Evolutionary conservation across 1,140 invertebrate species (phyloP).

Genomic region (Musca domestica): DNA sequence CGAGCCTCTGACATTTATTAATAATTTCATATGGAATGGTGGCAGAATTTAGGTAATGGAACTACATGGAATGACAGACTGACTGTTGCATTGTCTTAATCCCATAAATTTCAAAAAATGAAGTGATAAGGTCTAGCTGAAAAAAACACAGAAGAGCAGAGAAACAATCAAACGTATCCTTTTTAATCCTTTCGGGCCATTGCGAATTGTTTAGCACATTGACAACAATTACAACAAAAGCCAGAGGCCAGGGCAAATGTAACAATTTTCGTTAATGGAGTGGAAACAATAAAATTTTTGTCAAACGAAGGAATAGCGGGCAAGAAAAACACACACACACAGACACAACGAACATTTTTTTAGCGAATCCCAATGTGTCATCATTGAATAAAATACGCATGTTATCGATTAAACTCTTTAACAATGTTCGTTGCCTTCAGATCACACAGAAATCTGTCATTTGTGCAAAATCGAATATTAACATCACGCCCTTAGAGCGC

Average conservation of each 20-base stretch:
- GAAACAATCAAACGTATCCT: background rate
- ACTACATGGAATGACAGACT: too few relatives aligned
- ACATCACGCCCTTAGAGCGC: too few relatives aligned
- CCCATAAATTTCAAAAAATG: too few relatives aligned
- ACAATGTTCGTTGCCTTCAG: background rate
- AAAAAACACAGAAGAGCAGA: too few relatives aligned
- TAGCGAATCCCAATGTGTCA: background rate
- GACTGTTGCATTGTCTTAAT: too few relatives aligned
- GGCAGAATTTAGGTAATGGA: too few relatives aligned
- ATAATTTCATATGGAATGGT: too few relatives aligned
- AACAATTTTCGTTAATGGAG: slow-evolving; percentile 15
- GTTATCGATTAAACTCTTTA: slow-evolving; percentile 16
- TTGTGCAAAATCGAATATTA: too few relatives aligned
- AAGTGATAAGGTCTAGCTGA: too few relatives aligned
- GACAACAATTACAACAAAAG: slow-evolving; percentile 5
- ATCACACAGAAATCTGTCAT: too few relatives aligned
- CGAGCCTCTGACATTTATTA: too few relatives aligned
- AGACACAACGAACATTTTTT: too few relatives aligned
- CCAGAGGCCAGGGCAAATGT: background rate
- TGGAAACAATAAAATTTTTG: slow-evolving; percentile 1
- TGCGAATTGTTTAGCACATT: background rate
- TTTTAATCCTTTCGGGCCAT: slow-evolving; percentile 4
- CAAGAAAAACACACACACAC: background rate
- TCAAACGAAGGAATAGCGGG: background rate
- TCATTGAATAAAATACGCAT: background rate